These are phyloP conservation scores for Theretra japonica DNA, from an alignment of 2,888 invertebrate species.

Conservation along the genomic window DNA sequence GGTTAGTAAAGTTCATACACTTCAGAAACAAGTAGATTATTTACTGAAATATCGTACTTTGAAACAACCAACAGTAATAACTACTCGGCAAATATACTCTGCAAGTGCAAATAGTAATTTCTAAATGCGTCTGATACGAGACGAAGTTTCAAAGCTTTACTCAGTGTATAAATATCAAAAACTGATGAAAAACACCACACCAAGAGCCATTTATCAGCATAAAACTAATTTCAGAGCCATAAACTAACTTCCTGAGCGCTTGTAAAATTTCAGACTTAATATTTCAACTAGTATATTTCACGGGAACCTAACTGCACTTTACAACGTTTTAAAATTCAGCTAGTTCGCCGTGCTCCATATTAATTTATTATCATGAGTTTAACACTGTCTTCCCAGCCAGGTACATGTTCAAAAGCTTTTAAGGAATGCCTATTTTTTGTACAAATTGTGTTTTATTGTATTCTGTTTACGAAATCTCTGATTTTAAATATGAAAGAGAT, in stretches of 20 bases:
- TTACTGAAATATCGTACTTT: too few relatives aligned
- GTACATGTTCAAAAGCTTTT: constrained; percentile 42
- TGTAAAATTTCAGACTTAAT: constrained; percentile 2
- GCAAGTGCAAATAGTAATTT: neutral
- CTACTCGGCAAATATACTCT: neutral
- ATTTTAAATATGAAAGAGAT: neutral
- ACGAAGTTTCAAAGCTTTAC: neutral
- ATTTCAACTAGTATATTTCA: constrained; percentile 9
- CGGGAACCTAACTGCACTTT: neutral
- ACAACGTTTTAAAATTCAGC: constrained; percentile 13
- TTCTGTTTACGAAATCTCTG: neutral
- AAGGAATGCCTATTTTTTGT: constrained; percentile 46
- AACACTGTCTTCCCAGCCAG: neutral
- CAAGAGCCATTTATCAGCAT: neutral
- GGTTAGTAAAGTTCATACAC: too few relatives aligned
- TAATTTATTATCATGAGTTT: constrained; percentile 25
- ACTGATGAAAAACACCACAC: neutral
- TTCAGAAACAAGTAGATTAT: too few relatives aligned
- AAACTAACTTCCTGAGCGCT: constrained; percentile 3
- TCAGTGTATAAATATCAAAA: neutral
- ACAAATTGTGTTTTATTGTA: constrained; percentile 40
- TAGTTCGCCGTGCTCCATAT: neutral
- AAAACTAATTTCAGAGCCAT: constrained; percentile 4
- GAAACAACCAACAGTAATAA: too few relatives aligned
- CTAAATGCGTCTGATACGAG: neutral